Base-by-base conservation (phyloP, 2,888 invertebrate species). In the Mythimna loreyi region DNA sequence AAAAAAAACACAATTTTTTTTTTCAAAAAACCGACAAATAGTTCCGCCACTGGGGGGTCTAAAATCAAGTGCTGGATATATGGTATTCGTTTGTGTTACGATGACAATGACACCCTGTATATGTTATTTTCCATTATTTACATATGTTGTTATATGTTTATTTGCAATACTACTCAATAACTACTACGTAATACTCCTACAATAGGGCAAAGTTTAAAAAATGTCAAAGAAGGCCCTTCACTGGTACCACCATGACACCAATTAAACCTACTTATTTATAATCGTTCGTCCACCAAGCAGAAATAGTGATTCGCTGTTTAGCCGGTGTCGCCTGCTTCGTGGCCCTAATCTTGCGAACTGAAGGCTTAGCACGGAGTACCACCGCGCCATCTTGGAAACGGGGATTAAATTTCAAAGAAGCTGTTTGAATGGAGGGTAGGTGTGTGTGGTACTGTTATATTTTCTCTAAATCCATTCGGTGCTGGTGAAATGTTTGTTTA, bases 381-480 rank as follows among this genome's bases (percentile, higher is more conserved):
- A 73, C 40, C 74, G 87, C 91, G 88, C 90, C 90, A 89, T 91
- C 91, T 92, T 90, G 88, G 64, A 83, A 81, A 83, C 82, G 81
- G 84, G 89, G 89, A 91, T 91, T 92, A 91, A 90, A 90, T 90
- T 89, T 88, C 88, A 90, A 90, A 90, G 88, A 89, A 87, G 83
- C 86, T 88, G 89, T 90, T 87, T 84, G 75, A 79, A 83, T 85
- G 73, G 71, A 75, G 68, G 63, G 72, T 72, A 66, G 67, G 64
- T 72, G 67, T 80, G 47, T 75, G 71, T 62, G 70, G 68, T 58
- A 69, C 57, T 68, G 52, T 66, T 65, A 47, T 62, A 72, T 72
- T 70, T 80, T 57, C 67, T 65, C 21, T 61, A 75, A 68, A 71
- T 75, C 65, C 63, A 75, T 76, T 72, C 70, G 57, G 47, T 57